phyloP scores from a whole-genome alignment of 2,113 vertebrate species.

The Paracyprichromis sp. region DNA sequence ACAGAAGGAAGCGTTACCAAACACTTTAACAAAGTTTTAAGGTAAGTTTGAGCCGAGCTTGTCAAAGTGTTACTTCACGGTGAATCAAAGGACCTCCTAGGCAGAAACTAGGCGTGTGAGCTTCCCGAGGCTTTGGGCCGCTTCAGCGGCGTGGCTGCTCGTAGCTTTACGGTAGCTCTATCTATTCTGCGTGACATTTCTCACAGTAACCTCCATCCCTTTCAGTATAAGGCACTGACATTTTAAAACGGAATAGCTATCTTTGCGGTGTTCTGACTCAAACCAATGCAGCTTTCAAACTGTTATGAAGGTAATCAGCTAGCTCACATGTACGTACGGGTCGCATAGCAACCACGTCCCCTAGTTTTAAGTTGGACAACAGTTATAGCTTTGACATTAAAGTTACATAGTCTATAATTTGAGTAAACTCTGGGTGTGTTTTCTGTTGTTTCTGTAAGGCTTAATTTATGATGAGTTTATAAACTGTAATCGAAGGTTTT shows the following conservation, averaged over 20 bases:
- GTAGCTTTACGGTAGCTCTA: slow-evolving; percentile 1
- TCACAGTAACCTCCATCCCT: not conserved
- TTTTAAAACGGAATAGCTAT: not conserved
- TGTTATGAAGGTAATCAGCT: not conserved
- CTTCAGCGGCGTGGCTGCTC: not conserved
- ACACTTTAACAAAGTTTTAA: slow-evolving; percentile 46
- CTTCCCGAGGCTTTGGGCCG: not conserved
- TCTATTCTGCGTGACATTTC: slow-evolving; percentile 9
- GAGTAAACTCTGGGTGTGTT: not conserved
- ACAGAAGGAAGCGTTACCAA: slow-evolving; percentile 42
- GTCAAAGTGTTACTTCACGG: not conserved
- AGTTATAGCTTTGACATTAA: not conserved
- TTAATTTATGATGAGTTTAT: not conserved
- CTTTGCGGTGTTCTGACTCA: not conserved
- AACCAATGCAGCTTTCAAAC: not conserved
- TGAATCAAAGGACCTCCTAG: not conserved
- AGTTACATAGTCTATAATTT: not conserved
- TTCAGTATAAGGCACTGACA: not conserved
- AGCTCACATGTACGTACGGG: not conserved
- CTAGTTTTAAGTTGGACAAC: not conserved
- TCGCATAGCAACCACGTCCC: not conserved
- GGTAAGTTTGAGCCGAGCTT: slow-evolving; percentile 47
- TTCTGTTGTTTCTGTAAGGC: not conserved
- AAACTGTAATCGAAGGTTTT: not conserved
- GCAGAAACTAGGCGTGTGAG: fast-evolving